Evolutionary conservation across 2,888 invertebrate species (phyloP), one percentile per base, ranked within the genome.

Genomic region (Pristionchus arcanus): DNA sequence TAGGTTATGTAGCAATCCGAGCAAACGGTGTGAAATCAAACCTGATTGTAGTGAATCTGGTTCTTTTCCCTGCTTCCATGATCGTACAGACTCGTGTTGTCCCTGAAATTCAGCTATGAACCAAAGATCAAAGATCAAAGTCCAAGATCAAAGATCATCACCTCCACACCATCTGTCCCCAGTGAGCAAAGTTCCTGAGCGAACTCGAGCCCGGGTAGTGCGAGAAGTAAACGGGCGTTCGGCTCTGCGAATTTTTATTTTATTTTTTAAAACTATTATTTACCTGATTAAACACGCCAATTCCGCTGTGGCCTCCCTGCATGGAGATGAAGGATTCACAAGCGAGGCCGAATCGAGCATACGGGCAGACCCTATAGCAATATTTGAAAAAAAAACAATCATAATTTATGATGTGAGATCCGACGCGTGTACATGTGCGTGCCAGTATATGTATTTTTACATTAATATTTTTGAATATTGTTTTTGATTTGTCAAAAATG

Each of bases 91-190:
- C 68, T 19, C 19, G 68, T 87, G 19, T 37, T 55, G n/a, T 31
- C 53, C 55, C 71, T 88, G 74, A 5, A 34, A 55, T 21, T 49
- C 0, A 25, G 42, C 25, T 2, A 16, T 2, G 5, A 9, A 49
- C 13, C 42, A 49, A 49, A 19, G 42, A n/a, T 2, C 42, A 37
- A 37, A 77, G 9, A 25, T 13, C 25, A 83, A 42, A 42, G 9
- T 42, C 42, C 4, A 42, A 31, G 3, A 28, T 19, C 16, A 68
- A 31, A 68, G 15, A 15, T 25, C n/a, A n/a, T n/a, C 16, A 88
- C 87, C 68, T 74, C 34, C 87, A 37, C 21, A 88, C 71, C 74
- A 88, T 74, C 55, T 88, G 87, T 53, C 87, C 87, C 87, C 87
- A 88, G 55, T 88, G 87, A 11, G 37, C 87, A 37, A 88, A 88